Evolutionary conservation across 2,888 invertebrate genomes (phyloP).

Genomic region (Parnassius smintheus): DNA sequence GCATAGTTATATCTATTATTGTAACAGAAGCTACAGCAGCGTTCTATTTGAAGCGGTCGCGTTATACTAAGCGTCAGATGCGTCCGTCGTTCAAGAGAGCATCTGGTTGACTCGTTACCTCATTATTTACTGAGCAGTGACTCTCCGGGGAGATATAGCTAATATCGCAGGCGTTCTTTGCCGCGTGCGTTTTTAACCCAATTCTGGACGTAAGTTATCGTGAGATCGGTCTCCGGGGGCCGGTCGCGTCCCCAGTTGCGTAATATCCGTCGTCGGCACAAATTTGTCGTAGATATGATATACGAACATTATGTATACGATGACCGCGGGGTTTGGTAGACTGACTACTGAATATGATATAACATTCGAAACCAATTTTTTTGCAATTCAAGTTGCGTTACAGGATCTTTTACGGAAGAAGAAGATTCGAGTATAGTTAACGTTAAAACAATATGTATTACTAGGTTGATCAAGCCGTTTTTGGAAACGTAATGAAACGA

Average conservation of each 20-base stretch:
- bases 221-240: constrained; percentile 16
- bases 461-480: no score
- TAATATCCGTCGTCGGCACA: constrained; percentile 11
- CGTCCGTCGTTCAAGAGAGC: constrained; percentile 32
- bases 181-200: constrained; percentile 21
- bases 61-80: constrained; percentile 3
- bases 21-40: background rate
- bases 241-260: constrained; percentile 12
- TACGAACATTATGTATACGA: no score
- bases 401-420: no score
- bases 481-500: no score
- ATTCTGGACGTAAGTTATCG: constrained; percentile 21
- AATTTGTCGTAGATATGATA: background rate
- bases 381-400: no score
- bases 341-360: no score
- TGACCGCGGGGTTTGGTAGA: no score
- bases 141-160: constrained; percentile 37
- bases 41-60: background rate
- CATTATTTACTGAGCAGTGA: constrained; percentile 33
- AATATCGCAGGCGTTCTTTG: constrained; percentile 35
- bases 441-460: no score
- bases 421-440: no score
- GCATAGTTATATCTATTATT: background rate
- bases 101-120: constrained; percentile 44
- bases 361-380: no score